A percentile compares a stretch with the other conserved stretches of the same genome.
Conservation (phyloP, 2,113 vertebrate genomes). For the Circaetus gallicus region DNA sequence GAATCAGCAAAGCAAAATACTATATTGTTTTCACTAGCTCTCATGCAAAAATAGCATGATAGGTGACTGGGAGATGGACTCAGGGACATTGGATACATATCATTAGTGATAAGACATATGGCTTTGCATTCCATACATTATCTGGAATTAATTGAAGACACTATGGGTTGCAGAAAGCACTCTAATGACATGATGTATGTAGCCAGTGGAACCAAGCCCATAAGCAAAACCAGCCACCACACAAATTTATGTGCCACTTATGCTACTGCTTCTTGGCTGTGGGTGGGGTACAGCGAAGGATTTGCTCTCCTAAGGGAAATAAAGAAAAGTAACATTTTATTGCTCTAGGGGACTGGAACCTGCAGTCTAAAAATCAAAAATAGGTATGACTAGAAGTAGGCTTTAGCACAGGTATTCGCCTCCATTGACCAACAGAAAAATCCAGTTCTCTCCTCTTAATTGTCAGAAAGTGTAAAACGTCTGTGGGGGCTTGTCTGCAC, state of each 20-base stretch:
- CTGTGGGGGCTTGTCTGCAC: neutral
- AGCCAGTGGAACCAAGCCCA: conserved; percentile 42
- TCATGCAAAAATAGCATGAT: neutral
- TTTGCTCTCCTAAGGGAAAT: conserved; percentile 38
- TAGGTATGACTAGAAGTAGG: neutral
- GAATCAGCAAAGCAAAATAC: neutral
- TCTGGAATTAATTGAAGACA: conserved; percentile 34
- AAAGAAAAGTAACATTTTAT: conserved; percentile 30
- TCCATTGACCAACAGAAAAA: neutral
- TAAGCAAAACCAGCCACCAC: conserved; percentile 53
- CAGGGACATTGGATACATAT: neutral
- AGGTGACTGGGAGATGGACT: neutral
- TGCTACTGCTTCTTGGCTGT: neutral
- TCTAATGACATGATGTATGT: conserved; percentile 49
- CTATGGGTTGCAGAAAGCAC: conserved; percentile 15
- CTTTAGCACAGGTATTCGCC: neutral
- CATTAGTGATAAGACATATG: conserved; percentile 17
- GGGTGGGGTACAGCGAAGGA: neutral
- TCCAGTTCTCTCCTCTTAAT: neutral
- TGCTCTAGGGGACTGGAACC: neutral
- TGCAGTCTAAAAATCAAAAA: neutral
- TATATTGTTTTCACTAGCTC: neutral
- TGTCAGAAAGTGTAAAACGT: neutral
- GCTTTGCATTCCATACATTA: conserved; percentile 15
- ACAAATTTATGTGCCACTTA: conserved; percentile 56